Evolutionary conservation across 30 jellyfish, hydroid and myxozoan genomes (phyloP).

Genomic region (Hydractinia echinata): DNA sequence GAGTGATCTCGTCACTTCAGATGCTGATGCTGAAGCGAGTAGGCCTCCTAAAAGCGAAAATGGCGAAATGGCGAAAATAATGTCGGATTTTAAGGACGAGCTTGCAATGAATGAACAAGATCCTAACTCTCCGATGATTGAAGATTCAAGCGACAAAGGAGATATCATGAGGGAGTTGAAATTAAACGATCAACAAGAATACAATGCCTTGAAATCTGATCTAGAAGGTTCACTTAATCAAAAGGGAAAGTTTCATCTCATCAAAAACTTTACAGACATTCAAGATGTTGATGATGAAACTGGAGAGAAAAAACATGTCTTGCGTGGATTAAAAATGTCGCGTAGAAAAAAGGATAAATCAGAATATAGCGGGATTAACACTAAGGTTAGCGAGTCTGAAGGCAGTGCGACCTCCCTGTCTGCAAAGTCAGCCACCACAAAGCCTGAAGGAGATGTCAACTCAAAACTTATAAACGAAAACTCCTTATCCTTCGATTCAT

Average conservation of each 20-base stretch:
- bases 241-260: background rate
- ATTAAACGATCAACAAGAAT: slow-evolving; percentile 23
- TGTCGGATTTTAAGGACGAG: slow-evolving; percentile 20
- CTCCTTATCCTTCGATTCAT: background rate
- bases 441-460: background rate
- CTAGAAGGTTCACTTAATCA: slow-evolving; percentile 24
- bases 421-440: background rate
- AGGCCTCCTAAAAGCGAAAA: slow-evolving; percentile 9
- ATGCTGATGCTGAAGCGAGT: background rate
- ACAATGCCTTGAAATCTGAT: slow-evolving; percentile 23
- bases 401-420: background rate
- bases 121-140: slow-evolving; percentile 9
- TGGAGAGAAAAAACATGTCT: background rate
- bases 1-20: background rate
- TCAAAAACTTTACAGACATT: background rate
- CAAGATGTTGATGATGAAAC: background rate
- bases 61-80: slow-evolving; percentile 19
- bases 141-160: slow-evolving; percentile 28
- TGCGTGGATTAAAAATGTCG: no score
- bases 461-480: no score
- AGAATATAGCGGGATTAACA: background rate
- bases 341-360: background rate
- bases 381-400: background rate
- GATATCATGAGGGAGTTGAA: slow-evolving; percentile 25
- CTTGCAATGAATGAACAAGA: slow-evolving; percentile 19